A percentile compares a stretch with the other conserved stretches of the same genome.
These are phyloP conservation scores for Lepisosteus oculatus DNA, from an alignment of 2,113 vertebrate species.

Conservation along the genomic window DNA sequence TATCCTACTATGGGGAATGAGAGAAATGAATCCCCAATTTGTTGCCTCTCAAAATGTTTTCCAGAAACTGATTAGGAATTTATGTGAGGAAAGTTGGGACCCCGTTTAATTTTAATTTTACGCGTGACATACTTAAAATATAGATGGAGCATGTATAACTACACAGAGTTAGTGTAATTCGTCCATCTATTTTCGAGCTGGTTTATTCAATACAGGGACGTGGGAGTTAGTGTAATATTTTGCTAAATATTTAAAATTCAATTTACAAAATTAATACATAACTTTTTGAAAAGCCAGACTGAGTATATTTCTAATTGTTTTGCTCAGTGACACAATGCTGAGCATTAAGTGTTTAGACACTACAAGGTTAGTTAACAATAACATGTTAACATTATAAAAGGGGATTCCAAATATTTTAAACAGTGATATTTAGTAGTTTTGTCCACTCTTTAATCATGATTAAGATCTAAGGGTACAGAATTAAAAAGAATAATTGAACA, in stretches of 20 bases:
- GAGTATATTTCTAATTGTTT: conserved; percentile 33
- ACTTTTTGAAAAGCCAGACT: not conserved
- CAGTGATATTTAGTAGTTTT: no score
- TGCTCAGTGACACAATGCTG: conserved; percentile 45
- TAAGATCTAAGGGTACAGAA: no score
- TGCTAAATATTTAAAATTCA: conserved; percentile 25
- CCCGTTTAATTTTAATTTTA: conserved; percentile 25
- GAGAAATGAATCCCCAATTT: conserved; percentile 38
- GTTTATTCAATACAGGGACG: no score
- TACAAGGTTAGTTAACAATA: conserved; percentile 24
- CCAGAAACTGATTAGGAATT: conserved; percentile 27
- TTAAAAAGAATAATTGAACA: no score
- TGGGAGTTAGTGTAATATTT: conserved; percentile 23
- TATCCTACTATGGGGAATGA: conserved; percentile 6
- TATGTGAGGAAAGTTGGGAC: conserved; percentile 26
- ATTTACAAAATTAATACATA: conserved; percentile 19
- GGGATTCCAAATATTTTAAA: no score
- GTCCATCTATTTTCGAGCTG: conserved; percentile 3
- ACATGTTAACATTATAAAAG: no score
- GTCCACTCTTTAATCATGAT: no score
- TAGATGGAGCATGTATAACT: conserved; percentile 15
- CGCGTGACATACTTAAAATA: conserved; percentile 29
- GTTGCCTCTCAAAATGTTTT: conserved; percentile 27
- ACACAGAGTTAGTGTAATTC: conserved; percentile 17
- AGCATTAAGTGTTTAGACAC: conserved; percentile 50